Evolutionary conservation across 2,797 vertebrate species (phyloP), one percentile per base, ranked within the genome.

Genomic region (Cephalopachus bancanus): DNA sequence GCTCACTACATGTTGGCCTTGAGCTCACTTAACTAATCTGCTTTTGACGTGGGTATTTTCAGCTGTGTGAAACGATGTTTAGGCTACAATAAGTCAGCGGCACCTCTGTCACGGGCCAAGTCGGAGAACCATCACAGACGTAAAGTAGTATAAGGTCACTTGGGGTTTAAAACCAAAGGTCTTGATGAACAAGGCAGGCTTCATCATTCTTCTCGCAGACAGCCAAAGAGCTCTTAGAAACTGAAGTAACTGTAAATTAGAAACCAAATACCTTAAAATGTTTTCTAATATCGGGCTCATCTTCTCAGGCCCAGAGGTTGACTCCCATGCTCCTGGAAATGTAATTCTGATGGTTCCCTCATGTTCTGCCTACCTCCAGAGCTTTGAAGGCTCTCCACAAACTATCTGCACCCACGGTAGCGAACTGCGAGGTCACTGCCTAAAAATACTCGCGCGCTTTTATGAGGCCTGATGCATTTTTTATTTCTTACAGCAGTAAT

Each of bases 401-500:
- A 90, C 69, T 49, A 15, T 78, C 10, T 83, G 60, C 28, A 33
- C 51, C n/a, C 89, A 84, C 1, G 0, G 65, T 16, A 62, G 78
- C 28, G 72, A 75, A 72, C 1, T 90, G 15, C 64, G 75, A 72
- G 64, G 67, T 88, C 85, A 51, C 33, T 49, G 78, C 93, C 94
- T 96, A 83, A 76, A 97, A 95, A 96, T 51, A 89, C 81, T 76
- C n/a, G 83, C 69, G 76, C 55, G 86, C 67, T 91, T 97, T 95
- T 94, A 91, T 65, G 91, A 97, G 71, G n/a, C 71, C 78, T 92
- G 89, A 96, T 87, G 83, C 94, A 89, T 91, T 93, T 96, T 95
- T 98, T 93, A 96, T 94, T 96, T 87, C 96, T 89, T 76, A 86
- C 49, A 85, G 91, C 49, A 85, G 84, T 87, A 81, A 95, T 78